Base-by-base conservation (phyloP, 2,797 vertebrate genomes). In the Melanotaenia trifasciata region DNA sequence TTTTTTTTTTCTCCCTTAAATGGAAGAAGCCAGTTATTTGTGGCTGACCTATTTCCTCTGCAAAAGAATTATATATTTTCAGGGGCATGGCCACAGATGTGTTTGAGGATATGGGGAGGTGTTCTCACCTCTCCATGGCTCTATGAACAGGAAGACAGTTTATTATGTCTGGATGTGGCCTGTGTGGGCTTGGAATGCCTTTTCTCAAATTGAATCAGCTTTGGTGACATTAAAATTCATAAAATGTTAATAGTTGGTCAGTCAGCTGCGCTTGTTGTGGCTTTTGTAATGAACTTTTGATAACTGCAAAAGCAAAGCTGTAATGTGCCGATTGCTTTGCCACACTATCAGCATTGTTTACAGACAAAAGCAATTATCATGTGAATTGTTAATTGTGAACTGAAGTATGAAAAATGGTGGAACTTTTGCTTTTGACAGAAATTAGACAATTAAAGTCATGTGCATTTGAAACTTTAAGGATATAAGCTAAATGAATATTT, bases 31-130 rank as follows among this genome's bases (percentile, higher is more conserved):
- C 60, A 80, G 83, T 81, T 86, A 69, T 91, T 90, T 78, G 89
- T 51, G 56, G 89, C 60, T 92, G 90, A 93, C 92, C 90, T 89
- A 72, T 81, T 92, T 92, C 71, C 54, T 56, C 50, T 32, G 22
- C 62, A 71, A 76, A 79, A 82, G 72, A 73, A 79, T 26, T 26
- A 69, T 58, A 73, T 74, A 12, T 75, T 87, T 83, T 73, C 70
- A 71, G 66, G 66, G 65, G 51, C 70, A 68, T 73, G 87, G 74
- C 33, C 83, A 73, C 89, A 90, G 90, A 90, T 90, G 90, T 82
- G 85, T 83, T 75, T 76, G 74, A 90, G 74, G 77, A 88, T 87
- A 76, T 64, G 64, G 32, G 67, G 78, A 86, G 79, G 83, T 75
- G 78, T 74, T 85, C 83, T 84, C 72, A 64, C 80, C 70, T 84